Conservation (phyloP, 2,888 invertebrate genomes). For the Cantharis rufa region DNA sequence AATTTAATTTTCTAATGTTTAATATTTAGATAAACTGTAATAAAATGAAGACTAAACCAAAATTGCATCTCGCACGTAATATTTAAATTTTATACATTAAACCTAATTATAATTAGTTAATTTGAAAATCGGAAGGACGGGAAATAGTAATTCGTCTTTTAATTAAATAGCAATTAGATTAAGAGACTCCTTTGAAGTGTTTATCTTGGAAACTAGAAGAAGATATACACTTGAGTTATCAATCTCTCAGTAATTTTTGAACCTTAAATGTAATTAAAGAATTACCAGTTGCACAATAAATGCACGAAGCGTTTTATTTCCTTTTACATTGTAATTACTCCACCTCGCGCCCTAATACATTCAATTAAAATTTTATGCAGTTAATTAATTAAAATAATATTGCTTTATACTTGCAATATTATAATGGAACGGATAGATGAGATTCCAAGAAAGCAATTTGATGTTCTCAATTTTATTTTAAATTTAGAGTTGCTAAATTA, state of each 20-base stretch:
- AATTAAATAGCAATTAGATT: conserved; percentile 21
- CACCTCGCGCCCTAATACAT: too few relatives aligned
- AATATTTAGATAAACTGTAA: background rate
- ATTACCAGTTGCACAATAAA: background rate
- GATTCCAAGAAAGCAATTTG: background rate
- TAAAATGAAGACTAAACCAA: background rate
- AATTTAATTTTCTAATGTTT: conserved; percentile 21
- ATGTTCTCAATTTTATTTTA: background rate
- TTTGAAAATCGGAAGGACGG: background rate
- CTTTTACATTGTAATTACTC: background rate
- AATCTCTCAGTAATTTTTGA: background rate
- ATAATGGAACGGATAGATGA: background rate
- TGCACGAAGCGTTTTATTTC: background rate
- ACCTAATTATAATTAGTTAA: background rate
- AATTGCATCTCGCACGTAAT: background rate
- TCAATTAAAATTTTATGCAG: too few relatives aligned
- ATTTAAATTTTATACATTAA: background rate
- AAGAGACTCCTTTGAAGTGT: conserved; percentile 17
- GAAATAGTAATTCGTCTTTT: conserved; percentile 4
- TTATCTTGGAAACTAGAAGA: conserved; percentile 9
- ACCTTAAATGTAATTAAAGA: background rate
- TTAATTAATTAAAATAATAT: too few relatives aligned
- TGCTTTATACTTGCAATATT: background rate
- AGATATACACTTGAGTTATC: background rate
- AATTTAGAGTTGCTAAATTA: background rate